Base-by-base conservation (phyloP, 2,797 vertebrate genomes). In the Nyctibius grandis region DNA sequence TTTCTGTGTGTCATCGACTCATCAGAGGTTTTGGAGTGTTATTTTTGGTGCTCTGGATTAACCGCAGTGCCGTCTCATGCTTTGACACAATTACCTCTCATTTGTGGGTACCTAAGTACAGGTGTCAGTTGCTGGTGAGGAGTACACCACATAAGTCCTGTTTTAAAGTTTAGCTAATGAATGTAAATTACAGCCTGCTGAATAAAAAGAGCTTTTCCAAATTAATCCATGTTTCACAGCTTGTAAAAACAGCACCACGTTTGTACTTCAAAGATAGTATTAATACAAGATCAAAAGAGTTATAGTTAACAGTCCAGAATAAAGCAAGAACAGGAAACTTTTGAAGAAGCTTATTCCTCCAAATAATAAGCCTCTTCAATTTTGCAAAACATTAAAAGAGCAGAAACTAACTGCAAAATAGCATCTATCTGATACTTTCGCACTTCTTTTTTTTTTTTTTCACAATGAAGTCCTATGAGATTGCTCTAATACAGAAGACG, bases 41-140 rank as follows among this genome's bases (percentile, higher is more conserved):
- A 47, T 45, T 45, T n/a, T 36, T 50, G 33, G 40, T 82, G 20
- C 17, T 45, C 12, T 64, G 36, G 40, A 48, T 73, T 69, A 80
- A 68, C 20, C 1, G 0, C 15, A 53, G 14, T 53, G 34, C 25
- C 2, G 3, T 61, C 19, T 84, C 4, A 0, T 63, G 23, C 45
- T 76, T 42, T 40, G 13, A 54, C 26, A 23, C 38, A 42, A 9
- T 84, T 72, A 8, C 25, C 18, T 79, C 11, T 79, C 16, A 54
- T 67, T 44, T 80, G 48, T 72, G 68, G 22, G 23, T 83, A 16
- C 3, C 0, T 67, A 70, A 59, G 12, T 77, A 57, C 40, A 54
- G 36, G 28, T 84, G 36, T 57, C 38, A 48, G 9, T 68, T 59
- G 15, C 45, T 87, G 22, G 11, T 57, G 40, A 70, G 54, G 23